phyloP scores from a whole-genome alignment of 1,140 invertebrate genomes.

The Centruroides sculpturatus region DNA sequence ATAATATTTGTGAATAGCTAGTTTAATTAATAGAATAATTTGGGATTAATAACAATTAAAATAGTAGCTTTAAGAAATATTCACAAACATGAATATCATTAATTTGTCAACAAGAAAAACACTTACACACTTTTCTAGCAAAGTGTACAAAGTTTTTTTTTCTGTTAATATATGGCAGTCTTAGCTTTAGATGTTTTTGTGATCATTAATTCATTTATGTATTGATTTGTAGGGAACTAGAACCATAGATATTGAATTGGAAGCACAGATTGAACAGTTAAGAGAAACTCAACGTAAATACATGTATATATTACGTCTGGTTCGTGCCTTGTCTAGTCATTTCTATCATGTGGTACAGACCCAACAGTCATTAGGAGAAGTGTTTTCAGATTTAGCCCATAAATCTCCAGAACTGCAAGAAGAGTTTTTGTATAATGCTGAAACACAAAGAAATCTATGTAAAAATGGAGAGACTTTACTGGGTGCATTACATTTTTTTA shows the following conservation, averaged over 20 bases:
- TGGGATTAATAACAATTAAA: no score
- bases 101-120: no score
- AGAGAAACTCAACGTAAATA: conserved; percentile 87
- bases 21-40: no score
- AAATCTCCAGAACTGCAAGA: conserved; percentile 88
- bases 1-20: no score
- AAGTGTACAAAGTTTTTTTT: no score
- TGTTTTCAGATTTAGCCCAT: conserved; percentile 81
- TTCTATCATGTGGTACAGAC: conserved; percentile 78
- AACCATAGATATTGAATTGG: conserved; percentile 78
- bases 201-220: no score
- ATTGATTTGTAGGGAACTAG: conserved; percentile 42
- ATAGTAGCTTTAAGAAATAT: no score
- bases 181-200: no score
- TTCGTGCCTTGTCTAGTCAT: conserved; percentile 66
- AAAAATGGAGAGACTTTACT: conserved; percentile 81
- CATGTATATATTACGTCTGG: conserved; percentile 68
- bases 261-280: conserved; percentile 78
- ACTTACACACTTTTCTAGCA: no score
- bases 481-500: conserved; percentile 87
- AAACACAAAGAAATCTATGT: conserved; percentile 81
- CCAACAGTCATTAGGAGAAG: conserved; percentile 62
- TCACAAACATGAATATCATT: no score
- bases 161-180: no score
- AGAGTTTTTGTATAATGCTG: conserved; percentile 88